phyloP scores from a whole-genome alignment of 2,888 invertebrate genomes.

The Watsonalla binaria region DNA sequence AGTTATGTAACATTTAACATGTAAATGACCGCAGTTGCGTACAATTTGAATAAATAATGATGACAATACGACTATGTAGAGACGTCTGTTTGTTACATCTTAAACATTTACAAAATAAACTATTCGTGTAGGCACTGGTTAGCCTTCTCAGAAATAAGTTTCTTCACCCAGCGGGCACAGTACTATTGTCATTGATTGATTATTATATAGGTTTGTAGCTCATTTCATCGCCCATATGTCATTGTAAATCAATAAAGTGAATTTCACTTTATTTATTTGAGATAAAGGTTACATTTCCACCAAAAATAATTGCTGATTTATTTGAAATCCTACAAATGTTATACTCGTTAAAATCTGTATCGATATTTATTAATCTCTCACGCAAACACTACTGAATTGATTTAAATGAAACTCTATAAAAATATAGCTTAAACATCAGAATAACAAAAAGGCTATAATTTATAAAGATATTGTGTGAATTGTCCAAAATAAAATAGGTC shows the following conservation, averaged over 20 bases:
- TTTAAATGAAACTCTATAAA: no score
- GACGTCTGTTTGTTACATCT: constrained; percentile 25
- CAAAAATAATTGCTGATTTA: no score
- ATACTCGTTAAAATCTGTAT: no score
- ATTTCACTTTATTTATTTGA: no score
- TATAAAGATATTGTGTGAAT: no score
- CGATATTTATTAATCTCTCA: no score
- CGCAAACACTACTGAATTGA: no score
- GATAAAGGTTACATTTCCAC: no score
- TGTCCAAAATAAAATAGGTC: no score
- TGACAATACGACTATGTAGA: constrained; percentile 26
- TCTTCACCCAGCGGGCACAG: constrained; percentile 11
- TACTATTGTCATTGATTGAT: constrained; percentile 24
- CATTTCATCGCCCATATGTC: constrained; percentile 2
- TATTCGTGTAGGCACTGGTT: constrained; percentile 46
- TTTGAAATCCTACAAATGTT: no score
- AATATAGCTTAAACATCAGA: no score
- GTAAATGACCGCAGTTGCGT: constrained; percentile 29
- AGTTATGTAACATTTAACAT: constrained; percentile 36
- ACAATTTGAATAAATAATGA: constrained; percentile 36
- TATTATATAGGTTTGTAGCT: neutral
- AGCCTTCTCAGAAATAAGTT: constrained; percentile 22
- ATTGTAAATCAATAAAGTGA: neutral
- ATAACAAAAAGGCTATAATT: no score
- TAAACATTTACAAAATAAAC: constrained; percentile 25